Percentiles rank a stretch among this genome's conserved stretches.
Conservation (phyloP, 2,888 invertebrate genomes). For the Drosophila stalkeri region DNA sequence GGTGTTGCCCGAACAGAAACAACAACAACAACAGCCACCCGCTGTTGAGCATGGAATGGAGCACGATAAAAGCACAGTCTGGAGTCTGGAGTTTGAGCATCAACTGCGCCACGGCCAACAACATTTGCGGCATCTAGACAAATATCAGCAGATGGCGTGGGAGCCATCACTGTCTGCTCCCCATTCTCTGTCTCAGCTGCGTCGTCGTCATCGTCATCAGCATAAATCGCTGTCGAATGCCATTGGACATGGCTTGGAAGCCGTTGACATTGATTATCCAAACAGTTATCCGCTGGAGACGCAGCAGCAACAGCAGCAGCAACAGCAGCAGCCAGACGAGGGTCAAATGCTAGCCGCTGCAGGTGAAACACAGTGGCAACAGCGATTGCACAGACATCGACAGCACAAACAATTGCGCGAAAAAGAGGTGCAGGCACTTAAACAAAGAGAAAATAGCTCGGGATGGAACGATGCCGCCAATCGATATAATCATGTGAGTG, state of each 20-base stretch:
- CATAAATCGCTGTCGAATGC: constrained; percentile 60
- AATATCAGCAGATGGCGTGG: constrained; percentile 56
- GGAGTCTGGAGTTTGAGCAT: constrained; percentile 27
- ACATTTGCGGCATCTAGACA: constrained; percentile 51
- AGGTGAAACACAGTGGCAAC: constrained; percentile 1
- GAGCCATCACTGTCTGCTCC: constrained; percentile 37
- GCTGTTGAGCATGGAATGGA: constrained; percentile 49
- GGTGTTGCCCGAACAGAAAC: constrained; percentile 52
- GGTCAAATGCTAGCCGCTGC: background rate
- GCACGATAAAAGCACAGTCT: constrained; percentile 62
- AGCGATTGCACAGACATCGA: constrained; percentile 1
- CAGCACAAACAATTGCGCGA: constrained; percentile 5
- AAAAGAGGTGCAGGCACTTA: constrained; percentile 9
- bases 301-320: constrained; percentile 1
- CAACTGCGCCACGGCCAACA: constrained; percentile 45
- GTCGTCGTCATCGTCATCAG: constrained; percentile 62
- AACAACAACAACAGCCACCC: constrained; percentile 19
- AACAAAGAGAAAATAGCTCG: background rate
- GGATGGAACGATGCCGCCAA: background rate
- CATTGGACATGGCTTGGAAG: constrained; percentile 14
- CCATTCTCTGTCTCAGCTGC: background rate
- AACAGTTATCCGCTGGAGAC: constrained; percentile 20
- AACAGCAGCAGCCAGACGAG: background rate
- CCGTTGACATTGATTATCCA: constrained; percentile 37
- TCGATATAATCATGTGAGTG: constrained; percentile 26